phyloP scores from a whole-genome alignment of 2,888 invertebrate species.

The Oscheius sp. region DNA sequence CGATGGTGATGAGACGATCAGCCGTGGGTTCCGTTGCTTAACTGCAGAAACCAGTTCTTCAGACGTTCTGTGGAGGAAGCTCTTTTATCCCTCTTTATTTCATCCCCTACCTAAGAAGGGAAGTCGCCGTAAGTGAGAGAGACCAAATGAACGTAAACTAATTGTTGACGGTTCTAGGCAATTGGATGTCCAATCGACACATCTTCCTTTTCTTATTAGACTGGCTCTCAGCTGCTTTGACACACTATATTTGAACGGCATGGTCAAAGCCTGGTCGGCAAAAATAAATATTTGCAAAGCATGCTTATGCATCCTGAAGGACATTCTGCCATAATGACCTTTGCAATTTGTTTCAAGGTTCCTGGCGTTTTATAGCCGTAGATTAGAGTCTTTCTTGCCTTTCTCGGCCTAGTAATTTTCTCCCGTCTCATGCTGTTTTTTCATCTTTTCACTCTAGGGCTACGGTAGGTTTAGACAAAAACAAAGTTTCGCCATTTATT shows the following conservation, averaged over 20 bases:
- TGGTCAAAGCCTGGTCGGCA: constrained; percentile 13
- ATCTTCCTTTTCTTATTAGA: constrained; percentile 21
- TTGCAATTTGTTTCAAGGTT: not conserved
- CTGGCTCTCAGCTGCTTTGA: constrained; percentile 1
- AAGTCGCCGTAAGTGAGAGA: not conserved
- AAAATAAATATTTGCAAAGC: constrained; percentile 24
- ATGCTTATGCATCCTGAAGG: constrained; percentile 14
- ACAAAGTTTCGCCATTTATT: too few relatives aligned
- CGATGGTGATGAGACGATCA: constrained; percentile 7
- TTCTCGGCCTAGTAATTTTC: too few relatives aligned
- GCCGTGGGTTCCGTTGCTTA: constrained; percentile 3
- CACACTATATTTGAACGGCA: constrained; percentile 10
- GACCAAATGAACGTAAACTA: not conserved
- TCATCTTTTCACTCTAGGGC: too few relatives aligned
- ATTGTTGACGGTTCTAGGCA: not conserved
- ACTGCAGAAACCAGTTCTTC: not conserved
- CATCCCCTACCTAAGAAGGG: too few relatives aligned
- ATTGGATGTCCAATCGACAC: not conserved
- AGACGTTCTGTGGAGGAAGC: not conserved
- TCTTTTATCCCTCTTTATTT: too few relatives aligned
- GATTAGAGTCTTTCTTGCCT: too few relatives aligned
- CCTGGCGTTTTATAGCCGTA: too few relatives aligned
- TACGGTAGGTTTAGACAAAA: too few relatives aligned
- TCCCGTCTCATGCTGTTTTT: too few relatives aligned
- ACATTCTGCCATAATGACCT: constrained; percentile 1